Evolutionary conservation across 2,113 vertebrate species (phyloP).

Genomic region (Notarius lentiginosus): DNA sequence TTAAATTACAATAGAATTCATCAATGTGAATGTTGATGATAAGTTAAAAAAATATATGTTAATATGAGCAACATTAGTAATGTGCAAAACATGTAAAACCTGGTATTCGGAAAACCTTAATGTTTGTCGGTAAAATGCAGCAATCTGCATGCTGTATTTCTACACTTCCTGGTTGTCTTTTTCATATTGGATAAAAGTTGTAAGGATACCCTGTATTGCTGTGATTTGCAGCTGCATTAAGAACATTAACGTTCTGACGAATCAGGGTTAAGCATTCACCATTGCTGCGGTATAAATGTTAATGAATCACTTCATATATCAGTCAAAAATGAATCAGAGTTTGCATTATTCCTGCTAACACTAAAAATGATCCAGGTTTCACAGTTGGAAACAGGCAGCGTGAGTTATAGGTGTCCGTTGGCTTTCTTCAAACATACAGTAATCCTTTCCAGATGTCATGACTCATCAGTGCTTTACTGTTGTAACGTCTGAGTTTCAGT

Average conservation of each 20-base stretch:
- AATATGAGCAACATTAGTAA: neutral
- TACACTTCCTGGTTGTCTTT: neutral
- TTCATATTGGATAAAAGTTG: neutral
- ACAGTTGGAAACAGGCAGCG: conserved; percentile 1
- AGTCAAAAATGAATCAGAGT: neutral
- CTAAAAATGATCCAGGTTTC: neutral
- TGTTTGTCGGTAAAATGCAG: neutral
- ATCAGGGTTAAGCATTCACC: neutral
- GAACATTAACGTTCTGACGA: neutral
- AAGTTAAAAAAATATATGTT: too few relatives aligned
- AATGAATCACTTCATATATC: conserved; percentile 17
- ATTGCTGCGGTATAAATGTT: neutral
- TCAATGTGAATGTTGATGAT: neutral
- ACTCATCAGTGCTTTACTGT: conserved; percentile 26
- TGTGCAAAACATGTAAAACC: neutral
- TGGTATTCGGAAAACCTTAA: neutral
- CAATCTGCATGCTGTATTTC: neutral
- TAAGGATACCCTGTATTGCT: neutral
- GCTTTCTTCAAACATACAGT: conserved; percentile 34
- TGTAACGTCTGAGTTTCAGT: conserved; percentile 1
- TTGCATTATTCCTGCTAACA: neutral
- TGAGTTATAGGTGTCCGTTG: conserved; percentile 35
- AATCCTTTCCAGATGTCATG: conserved; percentile 46
- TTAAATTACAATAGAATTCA: neutral
- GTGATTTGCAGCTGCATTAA: neutral